These are phyloP conservation scores for Colius striatus DNA, from an alignment of 2,113 vertebrate species.

Conservation along the genomic window DNA sequence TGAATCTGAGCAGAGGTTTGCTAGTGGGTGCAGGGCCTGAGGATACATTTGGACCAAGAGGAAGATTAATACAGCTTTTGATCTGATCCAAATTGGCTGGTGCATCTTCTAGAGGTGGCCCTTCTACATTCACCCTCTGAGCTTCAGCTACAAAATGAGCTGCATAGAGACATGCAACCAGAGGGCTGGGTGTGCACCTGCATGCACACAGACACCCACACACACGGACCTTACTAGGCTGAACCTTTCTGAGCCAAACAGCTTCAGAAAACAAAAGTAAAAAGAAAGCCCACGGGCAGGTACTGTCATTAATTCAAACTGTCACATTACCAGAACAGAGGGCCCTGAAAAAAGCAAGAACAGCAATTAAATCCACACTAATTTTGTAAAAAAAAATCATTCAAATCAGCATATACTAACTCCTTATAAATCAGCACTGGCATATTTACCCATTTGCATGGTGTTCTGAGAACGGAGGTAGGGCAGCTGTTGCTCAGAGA, in stretches of 20 bases:
- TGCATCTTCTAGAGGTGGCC: neutral
- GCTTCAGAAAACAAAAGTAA: neutral
- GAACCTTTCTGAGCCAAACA: neutral
- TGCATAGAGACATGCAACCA: neutral
- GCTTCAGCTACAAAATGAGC: neutral
- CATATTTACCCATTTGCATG: rapidly evolving
- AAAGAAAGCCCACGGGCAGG: neutral
- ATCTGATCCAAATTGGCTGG: neutral
- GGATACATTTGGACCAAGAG: neutral
- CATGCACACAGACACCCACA: too few relatives aligned
- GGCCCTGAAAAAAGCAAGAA: neutral
- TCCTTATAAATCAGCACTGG: neutral
- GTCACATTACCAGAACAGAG: neutral
- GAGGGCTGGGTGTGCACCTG: neutral
- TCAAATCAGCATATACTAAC: neutral
- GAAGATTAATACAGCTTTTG: neutral
- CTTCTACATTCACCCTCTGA: neutral
- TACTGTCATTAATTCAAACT: neutral
- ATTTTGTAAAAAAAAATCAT: neutral
- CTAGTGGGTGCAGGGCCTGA: neutral
- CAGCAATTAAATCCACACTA: neutral
- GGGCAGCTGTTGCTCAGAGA: neutral
- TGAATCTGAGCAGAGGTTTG: neutral
- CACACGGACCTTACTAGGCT: neutral
- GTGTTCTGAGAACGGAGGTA: neutral